Base-by-base conservation (phyloP, 35 echinoderm and acorn worm species). In the Stichopus chloronotus region DNA sequence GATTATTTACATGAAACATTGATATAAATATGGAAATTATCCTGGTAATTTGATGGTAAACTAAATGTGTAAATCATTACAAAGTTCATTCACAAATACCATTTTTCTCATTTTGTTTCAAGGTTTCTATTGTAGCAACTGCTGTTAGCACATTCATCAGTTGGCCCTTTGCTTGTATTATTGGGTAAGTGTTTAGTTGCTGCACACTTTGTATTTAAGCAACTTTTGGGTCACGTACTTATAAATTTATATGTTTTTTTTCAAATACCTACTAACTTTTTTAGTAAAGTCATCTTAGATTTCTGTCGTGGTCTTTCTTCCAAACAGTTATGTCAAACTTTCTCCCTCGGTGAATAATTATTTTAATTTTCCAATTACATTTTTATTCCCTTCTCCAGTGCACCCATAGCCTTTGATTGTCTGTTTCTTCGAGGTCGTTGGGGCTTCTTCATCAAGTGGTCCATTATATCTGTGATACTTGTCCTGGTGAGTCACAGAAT, bases 151-250 rank as follows among this genome's bases (percentile, higher is more conserved):
- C 96, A 53, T 92, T 98, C 60, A 92, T 98, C 14, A 92, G 96
- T 84, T 98, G 96, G 96, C 96, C 96, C 13, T 98, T 98, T 95
- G 96, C 96, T 52, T 95, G 94, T 52, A 94, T 94, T 5, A 94
- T 98, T 81, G 96, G 96, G 96, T 98, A 92, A 92, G 92, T 78
- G 57, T 21, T 24, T 91, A 21, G 6, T 88, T 59, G 8, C 11
- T 58, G 12, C 22, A 58, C 52, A 53, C 57, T 92, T 9, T 8
- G 5, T 16, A 4, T 6, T 24, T 78, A 79, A 77, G 9, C 3
- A 43, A 43, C 30, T 43, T 43, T 43, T 43, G 30, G 30, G 30
- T 43, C 30, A 43, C 30, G 3, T 43, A 43, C 30, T 1, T 43
- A 43, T 43, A 43, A 43, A 43, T 43, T 43, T 0, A 0, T 43